Evolutionary conservation across 2,888 invertebrate species (phyloP).

Genomic region (Pristionchus fissidentatus): DNA sequence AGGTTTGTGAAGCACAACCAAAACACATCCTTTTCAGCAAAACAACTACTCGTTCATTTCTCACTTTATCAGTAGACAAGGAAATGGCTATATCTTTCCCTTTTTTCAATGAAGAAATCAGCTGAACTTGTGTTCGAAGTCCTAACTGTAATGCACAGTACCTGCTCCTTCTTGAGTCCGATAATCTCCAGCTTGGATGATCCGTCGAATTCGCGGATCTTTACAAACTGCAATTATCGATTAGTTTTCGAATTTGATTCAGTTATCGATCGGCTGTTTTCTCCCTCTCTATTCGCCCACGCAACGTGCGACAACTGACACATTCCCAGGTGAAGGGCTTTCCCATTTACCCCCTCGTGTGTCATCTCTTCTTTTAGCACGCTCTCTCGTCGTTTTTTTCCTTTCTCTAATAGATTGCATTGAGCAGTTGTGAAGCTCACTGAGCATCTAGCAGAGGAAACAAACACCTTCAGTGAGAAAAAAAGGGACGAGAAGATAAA

Average conservation of each 20-base stretch:
- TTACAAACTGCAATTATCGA: constrained; percentile 55
- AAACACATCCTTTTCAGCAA: too few relatives aligned
- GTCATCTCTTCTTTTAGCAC: neutral
- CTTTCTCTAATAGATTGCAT: too few relatives aligned
- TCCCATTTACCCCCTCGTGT: neutral
- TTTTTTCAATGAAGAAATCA: neutral
- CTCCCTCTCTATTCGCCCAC: neutral
- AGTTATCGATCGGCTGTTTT: neutral
- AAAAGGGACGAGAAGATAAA: too few relatives aligned
- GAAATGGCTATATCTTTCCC: neutral
- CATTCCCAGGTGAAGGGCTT: neutral
- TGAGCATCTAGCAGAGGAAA: neutral
- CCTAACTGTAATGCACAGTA: too few relatives aligned
- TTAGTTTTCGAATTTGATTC: neutral
- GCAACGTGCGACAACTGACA: neutral
- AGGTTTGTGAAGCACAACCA: too few relatives aligned
- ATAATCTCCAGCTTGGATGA: constrained; percentile 69
- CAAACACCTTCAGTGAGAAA: too few relatives aligned
- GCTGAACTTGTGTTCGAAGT: neutral
- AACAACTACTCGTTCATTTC: neutral
- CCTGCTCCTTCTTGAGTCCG: constrained; percentile 58
- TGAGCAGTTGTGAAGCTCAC: too few relatives aligned
- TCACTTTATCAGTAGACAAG: neutral
- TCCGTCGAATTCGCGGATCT: constrained; percentile 73
- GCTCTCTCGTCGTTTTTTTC: neutral